Evolutionary conservation across 2,888 invertebrate genomes (phyloP), one percentile per base, ranked within the genome.

Genomic region (Rhyacophila evoluta): DNA sequence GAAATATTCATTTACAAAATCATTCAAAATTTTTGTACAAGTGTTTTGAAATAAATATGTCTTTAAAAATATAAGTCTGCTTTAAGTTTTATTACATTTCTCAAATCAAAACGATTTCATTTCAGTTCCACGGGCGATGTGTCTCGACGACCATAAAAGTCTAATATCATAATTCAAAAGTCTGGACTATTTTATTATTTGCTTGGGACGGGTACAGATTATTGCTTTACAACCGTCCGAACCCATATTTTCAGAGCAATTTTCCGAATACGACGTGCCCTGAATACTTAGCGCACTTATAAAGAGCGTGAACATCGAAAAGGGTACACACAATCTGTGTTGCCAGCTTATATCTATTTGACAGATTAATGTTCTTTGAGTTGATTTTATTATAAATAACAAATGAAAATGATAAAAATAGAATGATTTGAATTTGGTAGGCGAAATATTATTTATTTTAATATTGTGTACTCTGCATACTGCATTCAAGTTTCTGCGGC

Each of bases 171-270:
- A 72, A 74, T 27, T 55, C 68, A 67, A 77, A 72, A 75, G 68
- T 78, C 70, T 74, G 70, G 41, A 73, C 41, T 71, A 75, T 80
- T 77, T 73, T 77, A 77, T 74, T 80, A 80, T 80, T 80, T 80
- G 80, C 72, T 37, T 72, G 68, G 74, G 39, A 69, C 68, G 77
- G 69, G 72, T 72, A 77, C 33, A 80, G 80, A 80, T 80, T 80
- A 80, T 80, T 80, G 80, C 80, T 75, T 75, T 69, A 77, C 72
- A 80, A 68, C 79, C 77, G 80, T 82, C 82, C 80, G 70, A 79
- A 72, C 74, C 79, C 82, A 82, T 82, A 82, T 82, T 82, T 82
- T 80, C 80, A 79, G 77, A 79, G 82, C 82, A 81, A 82, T 82
- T 82, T 82, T 82, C 82, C 80, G 79, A 80, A 77, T 79, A 75